Base-by-base conservation (phyloP, 2,113 vertebrate genomes). In the Poeciliopsis turrubarensis region DNA sequence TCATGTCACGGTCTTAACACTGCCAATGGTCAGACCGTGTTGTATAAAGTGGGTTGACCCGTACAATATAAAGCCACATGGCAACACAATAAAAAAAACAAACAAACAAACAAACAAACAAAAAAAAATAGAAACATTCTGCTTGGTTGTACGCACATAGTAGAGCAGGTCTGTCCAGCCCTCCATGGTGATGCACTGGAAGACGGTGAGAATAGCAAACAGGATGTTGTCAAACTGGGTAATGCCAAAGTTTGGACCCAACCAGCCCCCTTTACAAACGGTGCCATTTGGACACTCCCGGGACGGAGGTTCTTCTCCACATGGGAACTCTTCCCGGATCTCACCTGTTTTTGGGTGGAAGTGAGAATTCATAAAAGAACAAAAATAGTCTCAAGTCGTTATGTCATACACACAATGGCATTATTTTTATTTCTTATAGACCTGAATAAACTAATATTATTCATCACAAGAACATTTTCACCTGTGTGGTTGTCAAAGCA, bases 161-260 rank as follows among this genome's bases (percentile, higher is more conserved):
- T 98, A 98, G 79, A 98, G 95, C 86, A 98, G 96, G 25, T 98
- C 96, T 10, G 95, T 98, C 97, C 97, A 98, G 75, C 97, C 97
- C 93, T 98, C 97, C 97, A 98, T 98, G 92, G 97, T 98, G 94
- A 98, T 98, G 86, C 97, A 98, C 91, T 98, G 97, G 93, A 98
- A 98, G 89, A 98, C 97, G 37, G 97, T 98, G 85, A 98, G 95
- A 70, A 98, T 94, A 62, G 97, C 97, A 77, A 97, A 98, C 83
- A 98, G 94, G 93, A 98, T 97, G 95, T 98, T 98, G 94, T 98
- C 97, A 32, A 98, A 98, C 93, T 98, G 96, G 5, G 97, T 98
- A 89, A 98, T 98, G 80, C 97, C 97, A 0, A 97, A 96, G 90
- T 98, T 98, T 37, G 97, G 97, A 44, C 97, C 97, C 65, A 96